These are phyloP conservation scores for Tolmerus cingulatus DNA, from an alignment of 2,888 invertebrate species.

Conservation along the genomic window DNA sequence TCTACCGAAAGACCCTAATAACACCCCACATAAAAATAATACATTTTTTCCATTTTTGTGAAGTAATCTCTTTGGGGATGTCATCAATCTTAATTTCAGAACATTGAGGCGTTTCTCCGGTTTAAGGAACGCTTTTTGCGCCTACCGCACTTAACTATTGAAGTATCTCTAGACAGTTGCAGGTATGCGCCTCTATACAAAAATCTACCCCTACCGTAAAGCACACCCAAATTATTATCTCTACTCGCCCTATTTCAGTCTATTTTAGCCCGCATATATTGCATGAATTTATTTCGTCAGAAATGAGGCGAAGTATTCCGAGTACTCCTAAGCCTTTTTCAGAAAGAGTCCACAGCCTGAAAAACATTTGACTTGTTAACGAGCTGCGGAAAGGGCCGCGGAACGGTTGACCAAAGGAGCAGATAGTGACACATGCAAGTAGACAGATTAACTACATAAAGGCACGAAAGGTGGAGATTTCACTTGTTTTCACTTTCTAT, in stretches of 20 bases:
- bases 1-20: neutral
- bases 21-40: neutral
- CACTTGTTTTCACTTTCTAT: constrained; percentile 45
- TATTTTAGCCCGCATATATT: neutral
- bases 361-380: neutral
- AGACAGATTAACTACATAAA: constrained; percentile 29
- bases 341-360: neutral
- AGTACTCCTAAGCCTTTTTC: neutral
- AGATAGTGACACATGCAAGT: neutral
- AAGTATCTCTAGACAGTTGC: neutral
- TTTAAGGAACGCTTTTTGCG: neutral
- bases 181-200: neutral
- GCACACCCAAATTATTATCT: neutral
- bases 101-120: neutral
- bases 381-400: neutral
- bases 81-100: neutral
- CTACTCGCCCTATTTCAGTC: neutral
- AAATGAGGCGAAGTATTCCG: neutral
- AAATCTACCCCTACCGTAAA: neutral
- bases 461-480: constrained; percentile 41
- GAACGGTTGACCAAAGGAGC: neutral
- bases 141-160: neutral
- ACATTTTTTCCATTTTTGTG: neutral
- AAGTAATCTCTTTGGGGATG: neutral
- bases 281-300: neutral